Evolutionary conservation across 2,797 vertebrate species (phyloP).

Genomic region (Bradypus variegatus): DNA sequence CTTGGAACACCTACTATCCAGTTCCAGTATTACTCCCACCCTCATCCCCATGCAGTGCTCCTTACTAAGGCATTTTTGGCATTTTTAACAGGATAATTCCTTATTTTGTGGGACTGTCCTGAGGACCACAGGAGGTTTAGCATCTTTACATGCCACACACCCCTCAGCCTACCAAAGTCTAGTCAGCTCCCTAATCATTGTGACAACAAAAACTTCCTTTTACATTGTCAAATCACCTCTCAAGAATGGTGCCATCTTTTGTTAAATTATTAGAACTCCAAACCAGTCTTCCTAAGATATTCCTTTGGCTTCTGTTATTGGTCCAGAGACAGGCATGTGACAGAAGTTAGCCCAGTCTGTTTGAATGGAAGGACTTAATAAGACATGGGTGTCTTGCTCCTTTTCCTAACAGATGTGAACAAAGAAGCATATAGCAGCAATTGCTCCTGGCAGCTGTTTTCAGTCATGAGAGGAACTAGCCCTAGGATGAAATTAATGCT

Average conservation of each 20-base stretch:
- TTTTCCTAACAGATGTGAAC: not conserved
- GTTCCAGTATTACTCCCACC: too few relatives aligned
- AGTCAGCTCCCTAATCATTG: not conserved
- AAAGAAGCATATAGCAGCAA: not conserved
- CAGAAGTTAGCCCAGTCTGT: not conserved
- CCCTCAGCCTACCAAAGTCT: not conserved
- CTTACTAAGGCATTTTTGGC: not conserved
- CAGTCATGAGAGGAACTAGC: not conserved
- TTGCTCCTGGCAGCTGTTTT: not conserved
- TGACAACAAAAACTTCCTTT: not conserved
- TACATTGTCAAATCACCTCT: not conserved
- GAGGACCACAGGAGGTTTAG: not conserved
- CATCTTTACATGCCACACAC: too few relatives aligned
- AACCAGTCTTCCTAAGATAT: not conserved
- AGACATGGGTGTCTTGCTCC: not conserved
- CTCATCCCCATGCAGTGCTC: not conserved
- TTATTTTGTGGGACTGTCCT: not conserved
- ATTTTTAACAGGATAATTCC: not conserved
- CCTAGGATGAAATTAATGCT: not conserved
- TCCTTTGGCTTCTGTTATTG: not conserved
- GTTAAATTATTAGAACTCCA: not conserved
- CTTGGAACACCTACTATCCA: not conserved
- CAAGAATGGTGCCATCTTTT: not conserved
- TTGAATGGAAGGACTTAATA: not conserved
- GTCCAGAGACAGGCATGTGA: not conserved